phyloP scores from a whole-genome alignment of 1,140 invertebrate genomes.

The Drosophila erecta region DNA sequence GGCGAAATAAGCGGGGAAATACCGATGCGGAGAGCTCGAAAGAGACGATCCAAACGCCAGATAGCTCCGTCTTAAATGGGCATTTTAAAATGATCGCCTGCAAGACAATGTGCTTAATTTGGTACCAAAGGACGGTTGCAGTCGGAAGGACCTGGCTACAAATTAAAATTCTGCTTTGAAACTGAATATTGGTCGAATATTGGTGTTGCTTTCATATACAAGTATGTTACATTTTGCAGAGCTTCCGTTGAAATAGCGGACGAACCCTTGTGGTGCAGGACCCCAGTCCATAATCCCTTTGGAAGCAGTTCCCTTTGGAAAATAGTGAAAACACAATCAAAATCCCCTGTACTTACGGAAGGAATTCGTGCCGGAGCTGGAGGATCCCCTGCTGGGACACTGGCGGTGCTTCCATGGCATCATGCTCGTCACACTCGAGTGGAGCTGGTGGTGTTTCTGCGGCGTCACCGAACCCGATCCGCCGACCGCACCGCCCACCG shows the following conservation, averaged over 20 bases:
- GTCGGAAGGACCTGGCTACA: background rate
- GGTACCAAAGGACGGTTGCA: background rate
- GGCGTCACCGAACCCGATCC: conserved; percentile 56
- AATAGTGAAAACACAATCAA: background rate
- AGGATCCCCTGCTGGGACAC: conserved; percentile 81
- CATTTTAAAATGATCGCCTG: background rate
- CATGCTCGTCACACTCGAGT: conserved; percentile 78
- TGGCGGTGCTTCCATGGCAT: conserved; percentile 84
- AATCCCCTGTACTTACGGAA: conserved; percentile 76
- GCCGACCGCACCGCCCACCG: conserved; percentile 9
- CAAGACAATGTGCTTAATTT: background rate
- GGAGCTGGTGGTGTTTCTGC: conserved; percentile 77
- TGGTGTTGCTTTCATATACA: background rate
- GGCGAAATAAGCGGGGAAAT: conserved; percentile 9
- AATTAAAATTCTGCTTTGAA: background rate
- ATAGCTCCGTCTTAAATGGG: conserved; percentile 17
- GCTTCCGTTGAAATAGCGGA: background rate
- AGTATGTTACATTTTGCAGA: background rate
- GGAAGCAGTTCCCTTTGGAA: background rate
- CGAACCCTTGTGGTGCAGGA: background rate
- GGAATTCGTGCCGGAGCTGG: conserved; percentile 82
- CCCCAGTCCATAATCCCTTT: background rate
- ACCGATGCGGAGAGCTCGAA: conserved; percentile 9
- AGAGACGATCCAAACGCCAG: conserved; percentile 8
- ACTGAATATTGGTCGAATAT: background rate